phyloP scores from a whole-genome alignment of 2,113 vertebrate genomes.

The Halcyon malimbica region DNA sequence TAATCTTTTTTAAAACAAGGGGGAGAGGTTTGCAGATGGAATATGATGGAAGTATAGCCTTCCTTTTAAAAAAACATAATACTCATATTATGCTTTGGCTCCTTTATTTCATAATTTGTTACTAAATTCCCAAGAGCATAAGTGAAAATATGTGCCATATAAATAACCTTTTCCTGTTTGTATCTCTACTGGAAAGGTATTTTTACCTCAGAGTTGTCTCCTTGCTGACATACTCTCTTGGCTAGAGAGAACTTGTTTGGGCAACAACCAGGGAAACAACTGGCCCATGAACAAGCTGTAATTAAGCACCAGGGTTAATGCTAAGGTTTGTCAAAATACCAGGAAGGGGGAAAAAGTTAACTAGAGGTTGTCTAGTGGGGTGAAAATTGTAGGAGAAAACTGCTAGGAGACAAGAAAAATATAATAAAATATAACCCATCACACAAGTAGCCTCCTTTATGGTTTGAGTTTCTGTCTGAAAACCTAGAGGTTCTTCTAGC shows the following conservation, averaged over 20 bases:
- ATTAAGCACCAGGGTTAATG: not conserved
- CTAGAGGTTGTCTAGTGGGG: not conserved
- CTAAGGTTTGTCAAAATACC: not conserved
- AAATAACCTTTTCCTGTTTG: not conserved
- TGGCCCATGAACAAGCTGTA: not conserved
- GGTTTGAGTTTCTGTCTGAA: not conserved
- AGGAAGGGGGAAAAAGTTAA: not conserved
- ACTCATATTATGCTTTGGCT: not conserved
- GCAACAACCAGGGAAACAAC: not conserved
- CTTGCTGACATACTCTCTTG: not conserved
- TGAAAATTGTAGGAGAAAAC: not conserved
- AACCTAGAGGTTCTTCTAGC: not conserved
- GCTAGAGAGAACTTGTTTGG: not conserved
- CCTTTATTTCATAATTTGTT: not conserved
- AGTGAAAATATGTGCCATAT: not conserved
- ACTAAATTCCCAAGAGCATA: not conserved
- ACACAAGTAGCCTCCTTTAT: not conserved
- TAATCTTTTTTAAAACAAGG: not conserved
- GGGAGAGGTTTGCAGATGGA: not conserved
- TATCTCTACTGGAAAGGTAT: not conserved
- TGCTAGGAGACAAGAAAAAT: not conserved
- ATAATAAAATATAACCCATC: not conserved
- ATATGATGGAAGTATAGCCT: not conserved
- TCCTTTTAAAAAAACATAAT: not conserved
- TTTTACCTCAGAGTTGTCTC: not conserved